A percentile compares a stretch with the other conserved stretches of the same genome.
These are phyloP conservation scores for Sebastes dallii DNA, from an alignment of 2,797 vertebrate genomes.

Conservation along the genomic window DNA sequence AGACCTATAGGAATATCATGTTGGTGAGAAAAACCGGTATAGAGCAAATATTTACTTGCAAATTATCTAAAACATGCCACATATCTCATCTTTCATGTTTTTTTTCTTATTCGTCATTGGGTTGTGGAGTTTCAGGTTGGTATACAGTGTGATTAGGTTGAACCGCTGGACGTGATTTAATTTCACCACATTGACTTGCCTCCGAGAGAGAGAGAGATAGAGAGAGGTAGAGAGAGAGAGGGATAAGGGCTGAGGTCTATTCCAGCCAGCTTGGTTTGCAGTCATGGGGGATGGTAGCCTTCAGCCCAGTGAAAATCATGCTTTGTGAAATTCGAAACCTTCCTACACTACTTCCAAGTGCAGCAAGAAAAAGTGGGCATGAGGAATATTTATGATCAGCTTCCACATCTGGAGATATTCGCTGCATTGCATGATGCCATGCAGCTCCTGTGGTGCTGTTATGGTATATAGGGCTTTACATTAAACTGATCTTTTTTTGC, in stretches of 20 bases:
- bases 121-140: conserved; percentile 13
- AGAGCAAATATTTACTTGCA: conserved; percentile 48
- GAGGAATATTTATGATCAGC: conserved; percentile 16
- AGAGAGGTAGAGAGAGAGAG: no score
- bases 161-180: conserved; percentile 50
- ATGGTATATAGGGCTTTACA: conserved; percentile 1
- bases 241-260: conserved; percentile 67
- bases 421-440: conserved; percentile 5
- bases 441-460: neutral
- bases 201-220: conserved; percentile 5
- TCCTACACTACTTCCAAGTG: conserved; percentile 65
- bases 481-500: conserved; percentile 6
- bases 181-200: conserved; percentile 59
- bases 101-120: neutral
- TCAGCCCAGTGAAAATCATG: conserved; percentile 71
- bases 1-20: conserved; percentile 33
- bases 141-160: neutral
- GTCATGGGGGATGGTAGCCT: conserved; percentile 78
- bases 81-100: neutral
- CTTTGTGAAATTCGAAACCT: conserved; percentile 82
- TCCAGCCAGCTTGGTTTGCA: conserved; percentile 74
- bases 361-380: conserved; percentile 57
- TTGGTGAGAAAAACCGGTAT: conserved; percentile 45
- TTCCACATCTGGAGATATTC: conserved; percentile 1
- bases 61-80: neutral